phyloP scores from a whole-genome alignment of 1,140 invertebrate genomes.

The Cyclina sinensis region DNA sequence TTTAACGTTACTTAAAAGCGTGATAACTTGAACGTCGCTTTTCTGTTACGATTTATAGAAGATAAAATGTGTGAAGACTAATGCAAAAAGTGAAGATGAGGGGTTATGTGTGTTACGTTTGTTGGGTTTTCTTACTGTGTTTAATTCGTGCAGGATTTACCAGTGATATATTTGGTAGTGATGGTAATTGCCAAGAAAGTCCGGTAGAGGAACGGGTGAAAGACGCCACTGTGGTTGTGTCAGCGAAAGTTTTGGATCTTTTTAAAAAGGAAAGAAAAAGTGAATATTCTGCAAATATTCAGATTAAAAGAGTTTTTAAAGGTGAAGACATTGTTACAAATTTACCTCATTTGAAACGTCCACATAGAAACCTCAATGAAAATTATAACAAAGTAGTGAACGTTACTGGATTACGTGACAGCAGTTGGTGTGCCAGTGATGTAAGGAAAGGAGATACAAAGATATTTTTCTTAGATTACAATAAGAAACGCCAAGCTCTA shows the following conservation, averaged over 20 bases:
- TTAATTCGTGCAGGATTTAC: background rate
- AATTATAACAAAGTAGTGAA: constrained; percentile 40
- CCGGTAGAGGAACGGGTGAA: background rate
- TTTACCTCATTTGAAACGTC: background rate
- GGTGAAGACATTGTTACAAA: background rate
- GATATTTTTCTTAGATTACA: constrained; percentile 40
- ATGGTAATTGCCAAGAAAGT: background rate
- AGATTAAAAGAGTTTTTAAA: constrained; percentile 37
- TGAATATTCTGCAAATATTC: constrained; percentile 32
- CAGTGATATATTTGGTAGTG: background rate
- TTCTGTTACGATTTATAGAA: background rate
- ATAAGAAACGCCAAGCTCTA: background rate
- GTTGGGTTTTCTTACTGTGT: background rate
- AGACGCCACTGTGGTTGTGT: background rate
- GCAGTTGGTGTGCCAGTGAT: background rate
- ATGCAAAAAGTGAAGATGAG: background rate
- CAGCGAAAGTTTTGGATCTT: constrained; percentile 22
- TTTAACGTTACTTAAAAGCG: too few species aligned
- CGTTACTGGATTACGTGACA: background rate
- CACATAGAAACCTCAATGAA: background rate
- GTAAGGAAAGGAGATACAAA: constrained; percentile 7
- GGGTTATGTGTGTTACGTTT: background rate
- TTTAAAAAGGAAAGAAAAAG: background rate
- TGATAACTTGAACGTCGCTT: too few species aligned
- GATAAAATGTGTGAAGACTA: background rate